These are phyloP conservation scores for Pyrocoelia pectoralis DNA, from an alignment of 2,888 invertebrate genomes.

Conservation along the genomic window DNA sequence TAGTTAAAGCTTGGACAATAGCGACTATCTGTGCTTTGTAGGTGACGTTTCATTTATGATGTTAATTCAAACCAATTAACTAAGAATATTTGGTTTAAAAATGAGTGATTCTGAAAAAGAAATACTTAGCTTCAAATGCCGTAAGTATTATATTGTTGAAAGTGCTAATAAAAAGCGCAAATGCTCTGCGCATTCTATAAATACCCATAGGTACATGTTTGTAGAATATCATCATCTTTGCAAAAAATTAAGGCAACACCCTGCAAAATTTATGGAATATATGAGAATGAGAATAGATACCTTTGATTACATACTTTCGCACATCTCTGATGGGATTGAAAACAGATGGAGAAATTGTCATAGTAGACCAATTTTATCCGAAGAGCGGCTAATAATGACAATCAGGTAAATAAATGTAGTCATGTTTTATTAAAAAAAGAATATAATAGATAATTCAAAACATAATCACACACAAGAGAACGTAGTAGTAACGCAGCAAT, in stretches of 20 bases:
- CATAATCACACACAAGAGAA: too few relatives aligned
- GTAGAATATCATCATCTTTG: too few relatives aligned
- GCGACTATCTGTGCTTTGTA: slow-evolving; percentile 6
- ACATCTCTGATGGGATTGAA: slow-evolving; percentile 2
- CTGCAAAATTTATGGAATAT: neutral
- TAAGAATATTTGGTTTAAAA: too few relatives aligned
- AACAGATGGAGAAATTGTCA: too few relatives aligned
- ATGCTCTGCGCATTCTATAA: too few relatives aligned
- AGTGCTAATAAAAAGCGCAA: neutral
- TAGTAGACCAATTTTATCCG: slow-evolving; percentile 2
- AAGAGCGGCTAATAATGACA: neutral
- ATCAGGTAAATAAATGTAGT: neutral
- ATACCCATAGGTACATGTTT: too few relatives aligned
- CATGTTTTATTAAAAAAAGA: too few relatives aligned
- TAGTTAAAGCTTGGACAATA: slow-evolving; percentile 18
- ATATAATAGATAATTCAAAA: slow-evolving; percentile 13
- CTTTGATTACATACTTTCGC: slow-evolving; percentile 1
- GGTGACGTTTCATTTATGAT: slow-evolving; percentile 2
- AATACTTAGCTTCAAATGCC: too few relatives aligned
- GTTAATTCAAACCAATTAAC: too few relatives aligned
- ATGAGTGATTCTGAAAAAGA: too few relatives aligned
- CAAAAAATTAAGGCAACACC: neutral
- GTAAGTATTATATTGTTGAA: neutral
- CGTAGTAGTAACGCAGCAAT: too few relatives aligned
- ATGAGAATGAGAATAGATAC: neutral